These are phyloP conservation scores for Myodes glareolus DNA, from an alignment of 2,113 vertebrate genomes.

Conservation along the genomic window DNA sequence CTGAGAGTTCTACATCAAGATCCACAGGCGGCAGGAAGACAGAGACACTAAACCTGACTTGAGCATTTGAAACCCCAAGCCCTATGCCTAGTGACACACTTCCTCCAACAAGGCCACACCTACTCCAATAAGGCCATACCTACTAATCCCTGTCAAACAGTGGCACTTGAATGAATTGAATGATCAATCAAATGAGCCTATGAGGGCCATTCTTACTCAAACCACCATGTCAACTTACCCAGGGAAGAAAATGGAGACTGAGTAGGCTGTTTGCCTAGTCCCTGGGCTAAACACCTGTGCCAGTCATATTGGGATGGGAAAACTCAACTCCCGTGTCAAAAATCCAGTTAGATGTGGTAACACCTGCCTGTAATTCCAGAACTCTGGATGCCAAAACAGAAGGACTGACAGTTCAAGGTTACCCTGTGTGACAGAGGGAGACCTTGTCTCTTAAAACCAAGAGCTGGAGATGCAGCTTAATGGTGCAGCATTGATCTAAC, in stretches of 20 bases:
- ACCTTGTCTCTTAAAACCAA: not conserved
- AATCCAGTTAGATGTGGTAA: not conserved
- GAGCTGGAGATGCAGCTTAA: not conserved
- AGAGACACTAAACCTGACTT: not conserved
- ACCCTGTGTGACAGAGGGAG: not conserved
- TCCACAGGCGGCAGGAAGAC: not conserved
- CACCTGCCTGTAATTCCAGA: not conserved
- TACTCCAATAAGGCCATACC: not conserved
- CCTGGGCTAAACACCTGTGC: not conserved
- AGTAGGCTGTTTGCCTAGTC: not conserved
- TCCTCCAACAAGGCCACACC: not conserved
- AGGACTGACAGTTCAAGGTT: too few relatives aligned
- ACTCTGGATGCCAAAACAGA: not conserved
- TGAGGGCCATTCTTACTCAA: not conserved
- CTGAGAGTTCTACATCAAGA: not conserved
- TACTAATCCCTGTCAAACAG: not conserved
- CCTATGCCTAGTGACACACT: not conserved
- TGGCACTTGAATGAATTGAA: not conserved
- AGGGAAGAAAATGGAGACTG: not conserved
- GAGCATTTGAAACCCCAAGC: not conserved
- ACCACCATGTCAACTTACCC: not conserved
- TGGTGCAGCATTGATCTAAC: too few relatives aligned
- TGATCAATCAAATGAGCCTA: not conserved
- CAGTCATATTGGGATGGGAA: not conserved
- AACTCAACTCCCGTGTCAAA: not conserved